These are phyloP conservation scores for Coregonus clupeaformis DNA, from an alignment of 2,113 vertebrate species.

Conservation along the genomic window DNA sequence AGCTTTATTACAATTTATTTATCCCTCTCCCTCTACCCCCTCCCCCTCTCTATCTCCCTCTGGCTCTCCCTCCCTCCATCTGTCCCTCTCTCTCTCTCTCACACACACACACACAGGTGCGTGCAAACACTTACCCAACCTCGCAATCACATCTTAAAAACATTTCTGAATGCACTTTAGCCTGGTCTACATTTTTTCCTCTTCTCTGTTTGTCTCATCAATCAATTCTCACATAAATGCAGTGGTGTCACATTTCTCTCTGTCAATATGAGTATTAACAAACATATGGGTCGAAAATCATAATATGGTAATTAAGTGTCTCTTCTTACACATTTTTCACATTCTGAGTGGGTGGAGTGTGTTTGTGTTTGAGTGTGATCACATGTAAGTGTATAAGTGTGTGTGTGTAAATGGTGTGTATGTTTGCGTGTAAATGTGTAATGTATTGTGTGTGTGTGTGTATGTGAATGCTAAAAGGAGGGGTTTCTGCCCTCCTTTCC, in stretches of 20 bases:
- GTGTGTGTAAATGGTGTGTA: constrained; percentile 46
- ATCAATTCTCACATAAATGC: too few species aligned
- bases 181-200: too few species aligned
- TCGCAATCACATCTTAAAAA: too few species aligned
- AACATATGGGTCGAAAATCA: too few species aligned
- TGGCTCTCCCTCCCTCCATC: too few species aligned
- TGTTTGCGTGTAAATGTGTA: constrained; percentile 39
- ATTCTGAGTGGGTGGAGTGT: constrained; percentile 4
- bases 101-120: not conserved
- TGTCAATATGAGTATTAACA: too few species aligned
- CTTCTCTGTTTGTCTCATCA: too few species aligned
- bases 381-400: not conserved
- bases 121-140: constrained; percentile 14
- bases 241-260: too few species aligned
- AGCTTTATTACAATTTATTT: constrained; percentile 6
- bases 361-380: constrained; percentile 24
- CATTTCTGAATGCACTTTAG: too few species aligned
- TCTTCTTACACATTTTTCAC: too few species aligned
- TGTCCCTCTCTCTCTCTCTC: not conserved
- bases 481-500: constrained; percentile 68
- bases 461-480: constrained; percentile 62
- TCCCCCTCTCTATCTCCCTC: too few species aligned
- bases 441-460: constrained; percentile 33
- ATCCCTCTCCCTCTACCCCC: too few species aligned
- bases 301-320: constrained; percentile 3